Evolutionary conservation across 2,888 invertebrate species (phyloP), one percentile per base, ranked within the genome.

Genomic region (Lithophane socia): DNA sequence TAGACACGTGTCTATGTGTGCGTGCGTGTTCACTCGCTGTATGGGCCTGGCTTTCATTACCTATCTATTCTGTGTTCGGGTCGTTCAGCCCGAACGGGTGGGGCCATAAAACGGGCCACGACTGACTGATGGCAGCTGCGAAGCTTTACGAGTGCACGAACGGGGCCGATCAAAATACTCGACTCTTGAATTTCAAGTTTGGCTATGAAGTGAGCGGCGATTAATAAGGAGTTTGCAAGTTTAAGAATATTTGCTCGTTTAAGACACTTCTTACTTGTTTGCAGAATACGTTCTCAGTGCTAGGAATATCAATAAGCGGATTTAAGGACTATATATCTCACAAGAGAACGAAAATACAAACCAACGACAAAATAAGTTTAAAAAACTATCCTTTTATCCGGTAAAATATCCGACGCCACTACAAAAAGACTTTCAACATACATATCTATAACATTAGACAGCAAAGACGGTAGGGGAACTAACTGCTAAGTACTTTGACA

Each of bases 61-160:
- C 3, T n/a, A 44, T 54, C 13, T 60, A 29, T 65, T 52, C 24
- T 13, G 24, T 65, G 12, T 16, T 16, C 29, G 56, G 63, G 42
- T 58, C 64, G 65, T 47, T 65, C 65, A 42, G 71, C 54, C 64
- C 54, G 37, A 64, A 56, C 66, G 79, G 77, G 73, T 75, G 80
- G 69, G 75, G 73, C 85, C 75, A 79, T 87, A 76, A 86, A 83
- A 83, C 75, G 81, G 67, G 77, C 85, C 73, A 71, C 58, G 66
- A 73, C 75, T 73, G 82, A 80, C 85, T 84, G 84, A 85, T 83
- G 81, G 68, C 80, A 79, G 83, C 83, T 82, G 71, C 73, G 81
- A 79, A 84, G 86, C 86, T 89, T 89, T 88, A 87, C 85, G 87
- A 87, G 82, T 82, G 85, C 85, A 85, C 86, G 83, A 83, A 84